phyloP scores from a whole-genome alignment of 2,888 invertebrate species.

The Oligia fasciuncula region DNA sequence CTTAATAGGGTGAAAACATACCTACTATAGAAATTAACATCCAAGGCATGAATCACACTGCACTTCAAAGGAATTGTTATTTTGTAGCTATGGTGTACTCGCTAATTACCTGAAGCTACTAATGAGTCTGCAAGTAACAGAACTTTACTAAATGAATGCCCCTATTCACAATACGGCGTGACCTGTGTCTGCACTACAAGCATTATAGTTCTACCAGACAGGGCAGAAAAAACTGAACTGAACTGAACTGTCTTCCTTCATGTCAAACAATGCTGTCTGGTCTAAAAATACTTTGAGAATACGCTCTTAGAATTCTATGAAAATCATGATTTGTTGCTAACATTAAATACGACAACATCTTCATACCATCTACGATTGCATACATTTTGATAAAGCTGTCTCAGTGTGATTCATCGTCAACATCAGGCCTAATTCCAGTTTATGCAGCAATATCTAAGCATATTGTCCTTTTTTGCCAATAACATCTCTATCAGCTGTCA shows the following conservation, averaged over 20 bases:
- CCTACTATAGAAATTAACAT: constrained; percentile 35
- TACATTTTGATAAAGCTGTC: neutral
- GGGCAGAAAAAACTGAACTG: constrained; percentile 56
- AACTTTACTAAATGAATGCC: constrained; percentile 61
- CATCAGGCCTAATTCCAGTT: too few species aligned
- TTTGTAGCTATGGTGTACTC: constrained; percentile 69
- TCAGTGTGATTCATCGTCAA: too few species aligned
- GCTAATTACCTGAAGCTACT: constrained; percentile 75
- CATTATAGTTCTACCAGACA: constrained; percentile 52
- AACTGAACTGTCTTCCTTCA: constrained; percentile 45
- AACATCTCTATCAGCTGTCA: neutral
- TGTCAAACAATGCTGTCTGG: constrained; percentile 45
- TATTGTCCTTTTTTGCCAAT: neutral
- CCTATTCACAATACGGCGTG: constrained; percentile 57
- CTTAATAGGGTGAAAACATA: constrained; percentile 17
- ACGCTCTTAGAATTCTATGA: neutral
- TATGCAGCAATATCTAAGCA: neutral
- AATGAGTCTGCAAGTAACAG: constrained; percentile 70
- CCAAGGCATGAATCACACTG: constrained; percentile 72
- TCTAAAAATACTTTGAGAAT: constrained; percentile 14
- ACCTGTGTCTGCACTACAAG: constrained; percentile 42
- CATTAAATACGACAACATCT: neutral
- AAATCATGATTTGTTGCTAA: constrained; percentile 3
- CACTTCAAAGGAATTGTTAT: constrained; percentile 71
- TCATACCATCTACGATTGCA: neutral